Evolutionary conservation across 2,888 invertebrate species (phyloP), one percentile per base, ranked within the genome.

Genomic region (Polyploca ridens): DNA sequence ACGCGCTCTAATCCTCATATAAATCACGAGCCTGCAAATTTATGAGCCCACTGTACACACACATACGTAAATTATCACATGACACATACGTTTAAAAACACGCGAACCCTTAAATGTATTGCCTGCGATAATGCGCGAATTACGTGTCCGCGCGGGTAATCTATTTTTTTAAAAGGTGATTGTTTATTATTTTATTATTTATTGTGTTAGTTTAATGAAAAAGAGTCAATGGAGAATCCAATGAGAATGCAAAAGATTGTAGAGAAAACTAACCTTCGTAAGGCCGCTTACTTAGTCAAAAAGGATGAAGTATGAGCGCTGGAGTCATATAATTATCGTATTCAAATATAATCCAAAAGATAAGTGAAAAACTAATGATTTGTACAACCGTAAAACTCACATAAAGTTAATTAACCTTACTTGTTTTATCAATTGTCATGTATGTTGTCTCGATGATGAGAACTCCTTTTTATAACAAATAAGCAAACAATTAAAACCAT

Each of bases 21-120:
- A 93, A 92, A 93, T 92, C 90, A 91, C 78, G 64, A 70, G 79
- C 82, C 79, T 76, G 87, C 84, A 83, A 91, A 92, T 92, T 92
- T 92, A 91, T 85, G 90, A 88, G 86, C 86, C 84, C 84, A 77
- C 13, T 11, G 86, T 84, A 84, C 84, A 81, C 85, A 86, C 81
- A 86, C 74, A 81, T 86, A 84, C 88, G 86, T 90, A 88, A 90
- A 90, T 91, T 89, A 90, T 88, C 81, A 80, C 79, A 71, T 75
- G 82, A 78, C 74, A 77, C 74, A 74, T 69, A 66, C 66, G 82
- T 78, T 84, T 84, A 83, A 86, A 88, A 89, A 88, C 78, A 71
- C 69, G 73, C 69, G 72, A 66, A 72, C 76, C 75, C 75, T 76
- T 71, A 77, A 79, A 81, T 76, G 78, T 74, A 79, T 81, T 71